phyloP scores from a whole-genome alignment of 2,113 vertebrate species.

The Canis aureus region DNA sequence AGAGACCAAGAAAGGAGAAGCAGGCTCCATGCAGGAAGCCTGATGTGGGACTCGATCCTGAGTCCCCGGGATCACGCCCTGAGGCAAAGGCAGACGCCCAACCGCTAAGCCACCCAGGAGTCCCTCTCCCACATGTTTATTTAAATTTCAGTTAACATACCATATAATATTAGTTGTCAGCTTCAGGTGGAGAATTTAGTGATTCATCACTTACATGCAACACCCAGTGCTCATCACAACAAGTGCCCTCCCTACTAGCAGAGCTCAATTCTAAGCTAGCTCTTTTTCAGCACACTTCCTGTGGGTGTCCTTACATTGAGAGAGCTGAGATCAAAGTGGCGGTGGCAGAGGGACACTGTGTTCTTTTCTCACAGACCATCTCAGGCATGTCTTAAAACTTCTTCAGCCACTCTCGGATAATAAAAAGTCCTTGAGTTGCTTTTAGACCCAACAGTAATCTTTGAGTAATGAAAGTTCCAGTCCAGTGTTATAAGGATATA shows the following conservation, averaged over 20 bases:
- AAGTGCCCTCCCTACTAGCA: not conserved
- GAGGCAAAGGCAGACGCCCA: no score
- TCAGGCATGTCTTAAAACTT: not conserved
- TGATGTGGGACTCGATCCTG: no score
- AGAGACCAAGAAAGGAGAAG: no score
- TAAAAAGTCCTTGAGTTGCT: not conserved
- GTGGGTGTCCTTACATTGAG: not conserved
- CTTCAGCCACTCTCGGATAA: not conserved
- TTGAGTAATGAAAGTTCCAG: slow-evolving; percentile 10
- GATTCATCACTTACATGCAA: not conserved
- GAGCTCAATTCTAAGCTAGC: not conserved
- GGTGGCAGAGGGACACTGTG: not conserved
- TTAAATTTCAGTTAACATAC: not conserved
- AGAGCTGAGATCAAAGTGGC: not conserved
- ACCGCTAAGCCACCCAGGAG: no score
- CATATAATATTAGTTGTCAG: not conserved
- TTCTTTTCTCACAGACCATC: not conserved
- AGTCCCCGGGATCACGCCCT: no score
- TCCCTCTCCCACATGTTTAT: not conserved
- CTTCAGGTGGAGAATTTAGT: not conserved
- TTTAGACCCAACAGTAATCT: slow-evolving; percentile 19
- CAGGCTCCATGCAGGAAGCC: no score
- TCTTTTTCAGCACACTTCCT: not conserved
- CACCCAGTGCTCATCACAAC: not conserved
- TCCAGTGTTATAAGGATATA: not conserved